phyloP scores from a whole-genome alignment of 2,888 invertebrate species.

The Arge pagana region DNA sequence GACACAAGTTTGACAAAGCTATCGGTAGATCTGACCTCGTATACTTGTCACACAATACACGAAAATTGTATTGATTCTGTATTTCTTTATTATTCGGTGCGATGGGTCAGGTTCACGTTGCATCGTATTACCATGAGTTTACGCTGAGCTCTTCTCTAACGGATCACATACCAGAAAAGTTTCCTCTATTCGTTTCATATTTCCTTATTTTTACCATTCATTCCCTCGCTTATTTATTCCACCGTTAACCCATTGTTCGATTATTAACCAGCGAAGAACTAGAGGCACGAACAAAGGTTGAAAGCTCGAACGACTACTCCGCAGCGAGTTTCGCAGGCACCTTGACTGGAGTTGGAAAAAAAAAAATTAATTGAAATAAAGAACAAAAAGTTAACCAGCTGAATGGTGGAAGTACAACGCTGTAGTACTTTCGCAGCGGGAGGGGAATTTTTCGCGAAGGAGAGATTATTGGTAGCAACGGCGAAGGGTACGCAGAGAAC shows the following conservation, averaged over 20 bases:
- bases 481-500: not conserved
- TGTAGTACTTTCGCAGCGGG: no score
- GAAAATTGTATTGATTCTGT: slow-evolving; percentile 15
- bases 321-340: no score
- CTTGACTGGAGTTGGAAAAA: no score
- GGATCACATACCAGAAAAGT: slow-evolving; percentile 2
- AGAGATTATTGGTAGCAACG: not conserved
- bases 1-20: slow-evolving; percentile 30
- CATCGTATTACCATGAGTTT: slow-evolving; percentile 33
- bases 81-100: slow-evolving; percentile 20
- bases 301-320: no score
- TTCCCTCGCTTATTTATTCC: no score
- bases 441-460: not conserved
- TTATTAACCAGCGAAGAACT: no score
- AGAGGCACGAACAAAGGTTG: no score
- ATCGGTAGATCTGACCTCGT: slow-evolving; percentile 33
- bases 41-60: slow-evolving; percentile 11
- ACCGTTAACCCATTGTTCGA: no score
- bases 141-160: slow-evolving; percentile 11
- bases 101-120: slow-evolving; percentile 41
- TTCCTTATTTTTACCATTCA: no score
- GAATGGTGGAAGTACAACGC: no score
- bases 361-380: no score
- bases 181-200: slow-evolving; percentile 37
- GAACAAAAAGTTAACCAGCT: no score